Base-by-base conservation (phyloP, 2,113 vertebrate species). In the Pseudolaguvia tuberculata region DNA sequence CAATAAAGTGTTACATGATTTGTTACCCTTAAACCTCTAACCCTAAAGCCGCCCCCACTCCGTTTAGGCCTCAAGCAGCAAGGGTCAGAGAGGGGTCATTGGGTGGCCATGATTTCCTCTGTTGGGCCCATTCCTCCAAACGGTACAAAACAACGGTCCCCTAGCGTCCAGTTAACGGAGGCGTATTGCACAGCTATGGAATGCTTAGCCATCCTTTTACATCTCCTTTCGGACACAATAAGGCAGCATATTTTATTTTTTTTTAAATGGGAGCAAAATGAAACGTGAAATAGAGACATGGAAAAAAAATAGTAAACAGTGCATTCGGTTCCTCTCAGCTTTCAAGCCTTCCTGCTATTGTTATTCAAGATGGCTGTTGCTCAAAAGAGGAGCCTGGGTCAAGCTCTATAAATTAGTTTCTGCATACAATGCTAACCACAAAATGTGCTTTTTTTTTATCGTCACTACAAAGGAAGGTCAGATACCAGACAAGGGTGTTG, bases 291-390 rank as follows among this genome's bases (percentile, higher is more conserved):
- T 90, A 91, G 80, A 83, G 83, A 79, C 39, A 42, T 42, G 73
- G 81, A 66, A 47, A 59, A 66, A 75, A 82, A 92, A 92, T 88
- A 91, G 91, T 94, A 93, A 93, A 93, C 89, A 93, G 85, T 88
- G 84, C 88, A 90, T 91, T 91, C 87, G 90, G 92, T 92, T 92
- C 92, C 93, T 89, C 90, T 92, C 86, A 84, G 88, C 83, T 93
- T 92, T 94, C 86, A 90, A 88, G 90, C 92, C 93, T 98, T 99
- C 95, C 95, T 97, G 94, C 89, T 87, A 96, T 99, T 99, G 95
- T 98, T 93, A 88, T 91, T 84, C 86, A 91, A 91, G 87, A 86
- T 88, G 92, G 84, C 92, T 89, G 83, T 89, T 89, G 90, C 89
- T 94, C 93, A 96, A 94, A 88, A 94, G 93, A 92, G 88, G 87